A percentile compares a stretch with the other conserved stretches of the same genome.
Conservation (phyloP, 2,797 vertebrate genomes). For the Xenops minutus region DNA sequence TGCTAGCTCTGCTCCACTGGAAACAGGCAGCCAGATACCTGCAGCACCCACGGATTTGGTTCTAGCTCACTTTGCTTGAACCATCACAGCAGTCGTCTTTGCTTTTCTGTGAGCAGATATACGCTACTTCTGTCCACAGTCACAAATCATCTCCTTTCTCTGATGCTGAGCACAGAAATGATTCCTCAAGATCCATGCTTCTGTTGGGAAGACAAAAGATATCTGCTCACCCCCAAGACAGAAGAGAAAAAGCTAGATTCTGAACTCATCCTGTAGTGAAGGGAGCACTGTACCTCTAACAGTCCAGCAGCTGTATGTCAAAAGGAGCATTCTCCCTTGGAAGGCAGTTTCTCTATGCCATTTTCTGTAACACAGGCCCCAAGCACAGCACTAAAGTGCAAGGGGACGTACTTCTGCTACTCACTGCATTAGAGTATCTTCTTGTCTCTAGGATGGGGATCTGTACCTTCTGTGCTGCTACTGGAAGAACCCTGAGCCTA, state of each 20-base stretch:
- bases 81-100: not conserved
- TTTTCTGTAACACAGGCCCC: not conserved
- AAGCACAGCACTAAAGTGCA: not conserved
- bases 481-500: not conserved
- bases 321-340: not conserved
- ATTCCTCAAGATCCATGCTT: not conserved
- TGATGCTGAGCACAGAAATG: not conserved
- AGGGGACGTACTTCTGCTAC: not conserved
- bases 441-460: not conserved
- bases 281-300: not conserved
- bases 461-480: not conserved
- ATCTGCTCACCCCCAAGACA: not conserved
- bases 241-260: not conserved
- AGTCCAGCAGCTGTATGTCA: not conserved
- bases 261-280: not conserved
- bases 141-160: not conserved
- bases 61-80: not conserved
- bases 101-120: not conserved
- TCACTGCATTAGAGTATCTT: not conserved
- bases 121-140: not conserved
- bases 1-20: not conserved
- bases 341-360: not conserved
- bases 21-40: not conserved
- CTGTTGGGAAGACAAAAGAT: not conserved
- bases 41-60: not conserved